Evolutionary conservation across 2,888 invertebrate genomes (phyloP).

Genomic region (Nezara viridula): DNA sequence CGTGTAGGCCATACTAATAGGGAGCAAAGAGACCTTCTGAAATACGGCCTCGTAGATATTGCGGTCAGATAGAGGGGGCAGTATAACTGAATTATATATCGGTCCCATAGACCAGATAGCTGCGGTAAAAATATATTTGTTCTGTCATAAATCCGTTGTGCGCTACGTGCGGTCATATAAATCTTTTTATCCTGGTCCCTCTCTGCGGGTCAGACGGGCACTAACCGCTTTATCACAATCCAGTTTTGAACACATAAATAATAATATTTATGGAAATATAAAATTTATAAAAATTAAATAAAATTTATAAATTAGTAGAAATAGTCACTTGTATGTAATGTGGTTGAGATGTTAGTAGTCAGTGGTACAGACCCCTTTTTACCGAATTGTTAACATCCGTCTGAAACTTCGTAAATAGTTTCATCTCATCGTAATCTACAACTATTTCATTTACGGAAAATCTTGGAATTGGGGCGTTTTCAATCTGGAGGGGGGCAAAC

Average conservation of each 20-base stretch:
- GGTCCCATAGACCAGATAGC: slow-evolving; percentile 46
- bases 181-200: background rate
- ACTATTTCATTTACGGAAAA: no score
- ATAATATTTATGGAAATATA: background rate
- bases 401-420: no score
- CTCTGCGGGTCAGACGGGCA: background rate
- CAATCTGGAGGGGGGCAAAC: no score
- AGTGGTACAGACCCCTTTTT: no score
- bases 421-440: no score
- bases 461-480: no score
- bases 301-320: no score
- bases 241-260: background rate
- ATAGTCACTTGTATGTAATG: no score
- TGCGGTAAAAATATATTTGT: slow-evolving; percentile 40
- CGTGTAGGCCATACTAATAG: background rate
- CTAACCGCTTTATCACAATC: no score
- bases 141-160: slow-evolving; percentile 34
- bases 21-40: background rate
- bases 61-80: background rate
- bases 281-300: no score
- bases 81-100: slow-evolving; percentile 30
- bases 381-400: no score
- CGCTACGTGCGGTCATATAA: slow-evolving; percentile 5
- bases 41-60: slow-evolving; percentile 19
- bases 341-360: no score